Conservation (phyloP, 2,888 invertebrate species). For the Phortica okadai region DNA sequence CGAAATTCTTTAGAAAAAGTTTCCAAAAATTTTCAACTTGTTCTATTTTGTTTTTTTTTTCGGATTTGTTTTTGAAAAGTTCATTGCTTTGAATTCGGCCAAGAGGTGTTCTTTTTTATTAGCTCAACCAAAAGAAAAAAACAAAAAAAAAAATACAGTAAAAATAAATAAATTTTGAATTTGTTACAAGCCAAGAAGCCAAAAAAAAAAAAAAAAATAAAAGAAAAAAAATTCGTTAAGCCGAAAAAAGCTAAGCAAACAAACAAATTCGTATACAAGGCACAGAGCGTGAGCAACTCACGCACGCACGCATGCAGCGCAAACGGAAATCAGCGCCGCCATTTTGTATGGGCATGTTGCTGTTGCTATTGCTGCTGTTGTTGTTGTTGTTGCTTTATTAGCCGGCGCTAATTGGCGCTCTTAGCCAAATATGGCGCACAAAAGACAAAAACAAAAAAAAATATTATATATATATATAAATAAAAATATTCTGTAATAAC, state of each 20-base stretch:
- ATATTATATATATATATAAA: neutral
- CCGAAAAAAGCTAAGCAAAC: neutral
- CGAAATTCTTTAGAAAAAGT: neutral
- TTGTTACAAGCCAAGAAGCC: neutral
- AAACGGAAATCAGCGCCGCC: neutral
- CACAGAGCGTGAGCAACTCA: neutral
- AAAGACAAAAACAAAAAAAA: neutral
- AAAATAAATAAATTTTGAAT: neutral
- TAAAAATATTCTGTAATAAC: constrained; percentile 12
- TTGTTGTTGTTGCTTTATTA: neutral
- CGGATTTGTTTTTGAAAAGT: neutral
- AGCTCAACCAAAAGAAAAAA: neutral
- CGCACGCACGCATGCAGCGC: neutral
- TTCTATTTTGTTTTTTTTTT: neutral
- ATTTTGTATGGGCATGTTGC: neutral
- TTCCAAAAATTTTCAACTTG: neutral
- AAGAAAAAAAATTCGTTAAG: neutral
- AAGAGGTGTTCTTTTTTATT: neutral
- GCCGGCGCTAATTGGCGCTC: constrained; percentile 13
- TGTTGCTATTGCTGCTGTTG: neutral
- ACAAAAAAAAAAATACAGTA: neutral
- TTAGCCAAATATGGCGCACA: neutral
- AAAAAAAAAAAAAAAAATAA: neutral
- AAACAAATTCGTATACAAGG: neutral
- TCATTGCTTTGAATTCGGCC: constrained; percentile 22